Evolutionary conservation across 2,888 invertebrate genomes (phyloP).

Genomic region (Caenorhabditis becei): DNA sequence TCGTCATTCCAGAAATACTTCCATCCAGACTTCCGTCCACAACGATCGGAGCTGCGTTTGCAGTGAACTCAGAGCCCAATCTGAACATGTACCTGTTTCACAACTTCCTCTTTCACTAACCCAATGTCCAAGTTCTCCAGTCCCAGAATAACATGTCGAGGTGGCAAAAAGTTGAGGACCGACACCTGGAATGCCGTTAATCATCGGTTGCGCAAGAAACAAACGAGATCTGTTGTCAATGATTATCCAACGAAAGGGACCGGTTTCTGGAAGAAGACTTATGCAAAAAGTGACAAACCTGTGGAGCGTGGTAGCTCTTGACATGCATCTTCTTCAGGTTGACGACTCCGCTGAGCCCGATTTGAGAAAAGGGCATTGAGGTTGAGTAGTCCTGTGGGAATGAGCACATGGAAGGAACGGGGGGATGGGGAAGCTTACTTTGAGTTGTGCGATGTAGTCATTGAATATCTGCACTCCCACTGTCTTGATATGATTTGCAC

Average conservation of each 20-base stretch:
- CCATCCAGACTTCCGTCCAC: constrained; percentile 72
- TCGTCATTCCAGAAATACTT: constrained; percentile 73
- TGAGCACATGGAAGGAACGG: neutral
- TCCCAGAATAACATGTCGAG: constrained; percentile 74
- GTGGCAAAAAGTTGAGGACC: constrained; percentile 77
- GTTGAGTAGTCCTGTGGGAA: constrained; percentile 60
- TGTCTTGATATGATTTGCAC: constrained; percentile 79
- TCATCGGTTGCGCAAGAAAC: constrained; percentile 13
- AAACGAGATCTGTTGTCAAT: constrained; percentile 9
- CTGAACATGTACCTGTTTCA: too few species aligned
- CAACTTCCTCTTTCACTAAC: constrained; percentile 65
- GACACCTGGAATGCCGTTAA: constrained; percentile 64
- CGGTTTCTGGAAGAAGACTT: neutral
- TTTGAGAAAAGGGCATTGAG: constrained; percentile 74
- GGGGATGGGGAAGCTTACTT: constrained; percentile 40
- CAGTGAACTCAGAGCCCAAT: constrained; percentile 48
- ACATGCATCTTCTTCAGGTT: constrained; percentile 74
- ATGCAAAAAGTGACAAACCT: constrained; percentile 27
- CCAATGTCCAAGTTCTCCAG: constrained; percentile 77
- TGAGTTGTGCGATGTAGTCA: constrained; percentile 75
- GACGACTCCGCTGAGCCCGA: constrained; percentile 76
- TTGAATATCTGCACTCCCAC: constrained; percentile 79
- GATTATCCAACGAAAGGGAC: constrained; percentile 1
- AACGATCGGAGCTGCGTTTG: constrained; percentile 62
- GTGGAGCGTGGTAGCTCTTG: constrained; percentile 75